Percentiles rank a stretch among this genome's conserved stretches.
Evolutionary conservation across 2,113 vertebrate species (phyloP).

Genomic region (Tyrannus savana): DNA sequence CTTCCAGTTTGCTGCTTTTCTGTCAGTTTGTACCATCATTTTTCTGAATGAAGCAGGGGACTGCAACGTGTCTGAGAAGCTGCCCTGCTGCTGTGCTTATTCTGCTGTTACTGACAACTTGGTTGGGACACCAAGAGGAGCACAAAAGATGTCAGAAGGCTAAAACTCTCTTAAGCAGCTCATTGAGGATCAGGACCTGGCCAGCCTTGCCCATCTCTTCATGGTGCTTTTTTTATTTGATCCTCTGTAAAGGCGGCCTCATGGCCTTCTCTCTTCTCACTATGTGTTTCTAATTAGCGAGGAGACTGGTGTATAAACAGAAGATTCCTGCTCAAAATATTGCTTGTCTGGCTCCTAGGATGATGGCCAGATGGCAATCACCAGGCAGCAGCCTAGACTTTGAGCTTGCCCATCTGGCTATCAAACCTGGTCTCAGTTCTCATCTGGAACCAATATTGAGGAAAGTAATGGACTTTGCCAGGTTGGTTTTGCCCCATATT

Average conservation of each 20-base stretch:
- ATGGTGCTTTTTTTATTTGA: slow-evolving; percentile 19
- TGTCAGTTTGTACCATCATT: background rate
- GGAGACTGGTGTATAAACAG: slow-evolving; percentile 58
- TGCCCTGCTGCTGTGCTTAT: background rate
- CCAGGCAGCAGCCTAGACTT: slow-evolving; percentile 41
- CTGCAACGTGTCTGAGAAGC: background rate
- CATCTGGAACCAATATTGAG: slow-evolving; percentile 37
- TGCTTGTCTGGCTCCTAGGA: slow-evolving; percentile 42
- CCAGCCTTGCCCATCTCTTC: background rate
- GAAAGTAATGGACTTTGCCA: slow-evolving; percentile 28
- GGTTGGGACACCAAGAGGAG: background rate
- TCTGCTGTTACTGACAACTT: background rate
- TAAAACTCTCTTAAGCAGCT: background rate
- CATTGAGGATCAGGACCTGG: background rate
- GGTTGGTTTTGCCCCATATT: slow-evolving; percentile 1
- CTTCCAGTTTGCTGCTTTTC: slow-evolving; percentile 33
- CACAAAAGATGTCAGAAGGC: background rate
- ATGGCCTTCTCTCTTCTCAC: slow-evolving; percentile 19
- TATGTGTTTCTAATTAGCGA: slow-evolving; percentile 57
- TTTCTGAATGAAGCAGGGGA: slow-evolving; percentile 24
- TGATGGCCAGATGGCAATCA: slow-evolving; percentile 21
- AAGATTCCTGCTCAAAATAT: slow-evolving; percentile 48
- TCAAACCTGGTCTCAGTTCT: slow-evolving; percentile 20
- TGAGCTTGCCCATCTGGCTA: slow-evolving; percentile 39
- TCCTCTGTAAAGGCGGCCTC: background rate